These are phyloP conservation scores for Caenorhabditis sinica DNA, from an alignment of 2,888 invertebrate genomes.

Conservation along the genomic window DNA sequence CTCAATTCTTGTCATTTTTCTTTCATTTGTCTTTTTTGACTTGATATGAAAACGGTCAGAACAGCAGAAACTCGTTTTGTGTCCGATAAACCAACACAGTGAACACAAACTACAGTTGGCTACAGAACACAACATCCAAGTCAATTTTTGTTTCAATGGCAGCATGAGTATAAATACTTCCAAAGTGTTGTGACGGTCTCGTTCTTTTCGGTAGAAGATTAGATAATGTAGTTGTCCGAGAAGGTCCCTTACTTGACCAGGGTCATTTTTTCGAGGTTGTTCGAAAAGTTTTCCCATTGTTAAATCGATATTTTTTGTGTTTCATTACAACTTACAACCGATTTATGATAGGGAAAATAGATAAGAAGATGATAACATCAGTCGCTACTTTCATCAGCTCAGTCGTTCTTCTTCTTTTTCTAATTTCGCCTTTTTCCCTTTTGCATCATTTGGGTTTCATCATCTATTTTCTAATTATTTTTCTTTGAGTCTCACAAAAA, in stretches of 20 bases:
- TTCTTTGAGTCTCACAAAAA: not conserved
- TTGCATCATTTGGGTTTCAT: conserved; percentile 52
- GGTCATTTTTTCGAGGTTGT: not conserved
- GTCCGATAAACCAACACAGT: conserved; percentile 53
- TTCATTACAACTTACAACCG: conserved; percentile 36
- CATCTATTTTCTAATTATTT: not conserved
- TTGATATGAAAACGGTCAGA: conserved; percentile 45
- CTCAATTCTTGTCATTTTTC: not conserved
- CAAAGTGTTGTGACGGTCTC: not conserved
- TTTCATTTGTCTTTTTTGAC: conserved; percentile 11
- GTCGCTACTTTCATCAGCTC: conserved; percentile 40
- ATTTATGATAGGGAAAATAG: conserved; percentile 37
- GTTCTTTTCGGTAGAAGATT: not conserved
- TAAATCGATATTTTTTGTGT: conserved; percentile 32
- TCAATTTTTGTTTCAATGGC: conserved; percentile 11
- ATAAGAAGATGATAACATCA: conserved; percentile 54
- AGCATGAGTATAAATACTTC: conserved; percentile 10
- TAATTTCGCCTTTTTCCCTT: not conserved
- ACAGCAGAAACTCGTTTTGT: conserved; percentile 56
- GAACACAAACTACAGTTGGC: conserved; percentile 59
- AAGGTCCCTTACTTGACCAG: too few relatives aligned
- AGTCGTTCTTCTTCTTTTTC: conserved; percentile 27
- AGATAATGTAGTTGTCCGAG: not conserved
- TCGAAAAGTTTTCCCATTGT: not conserved
- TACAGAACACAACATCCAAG: conserved; percentile 51